Evolutionary conservation across 2,888 invertebrate genomes (phyloP), one percentile per base, ranked within the genome.

Genomic region (Busseola fusca): DNA sequence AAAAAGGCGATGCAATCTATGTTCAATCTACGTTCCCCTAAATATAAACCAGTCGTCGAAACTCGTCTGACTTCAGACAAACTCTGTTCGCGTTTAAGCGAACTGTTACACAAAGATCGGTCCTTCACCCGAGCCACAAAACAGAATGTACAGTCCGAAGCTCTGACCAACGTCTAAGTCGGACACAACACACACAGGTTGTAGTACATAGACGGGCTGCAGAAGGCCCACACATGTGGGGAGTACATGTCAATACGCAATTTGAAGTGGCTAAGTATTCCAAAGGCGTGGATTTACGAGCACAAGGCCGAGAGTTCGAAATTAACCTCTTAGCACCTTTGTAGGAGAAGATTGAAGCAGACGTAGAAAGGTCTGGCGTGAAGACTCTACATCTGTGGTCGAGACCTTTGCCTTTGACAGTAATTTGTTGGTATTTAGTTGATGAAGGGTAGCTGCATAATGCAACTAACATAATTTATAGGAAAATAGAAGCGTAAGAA

Each of bases 161-260:
- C 71, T 65, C 59, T 67, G 81, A 80, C 80, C 80, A 83, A 69
- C 58, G 64, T 69, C 76, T 76, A 80, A 76, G 80, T 72, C 59
- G 10, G 65, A 62, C 18, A 16, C 27, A 37, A 57, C 21, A n/a
- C n/a, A n/a, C n/a, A n/a, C n/a, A n/a, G n/a, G n/a, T n/a, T 59
- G 16, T 21, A 40, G 14, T 58, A 34, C 16, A 34, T 30, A 30
- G 12, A 25, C 18, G 0, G 12, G 0, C 1, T 62, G 12, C 64
- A 74, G 79, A 68, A 80, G 69, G 52, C 0, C 18, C 57, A 66
- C 45, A 40, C 6, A 21, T 5, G 25, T 21, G 4, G 25, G 25
- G 10, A 69, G 21, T n/a, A 25, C n/a, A 42, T 42, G 1, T 48
- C 48, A 27, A 12, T 25, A 2, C 21, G 1, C 7, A 42, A 16